Conservation (phyloP, 2,113 vertebrate genomes). For the Epinephelus fuscoguttatus region DNA sequence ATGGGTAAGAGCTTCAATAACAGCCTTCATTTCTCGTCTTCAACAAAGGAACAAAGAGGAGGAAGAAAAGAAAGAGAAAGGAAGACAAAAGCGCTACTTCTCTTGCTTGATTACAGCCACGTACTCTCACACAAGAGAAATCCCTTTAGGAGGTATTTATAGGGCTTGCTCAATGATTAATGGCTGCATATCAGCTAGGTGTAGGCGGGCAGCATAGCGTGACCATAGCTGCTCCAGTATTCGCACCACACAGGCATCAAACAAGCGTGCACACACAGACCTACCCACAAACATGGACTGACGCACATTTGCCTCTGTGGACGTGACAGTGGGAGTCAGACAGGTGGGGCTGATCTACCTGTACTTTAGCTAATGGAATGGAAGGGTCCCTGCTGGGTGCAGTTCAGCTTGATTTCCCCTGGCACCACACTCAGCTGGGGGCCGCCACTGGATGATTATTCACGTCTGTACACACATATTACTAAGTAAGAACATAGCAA, state of each 20-base stretch:
- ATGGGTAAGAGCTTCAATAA: constrained; percentile 29
- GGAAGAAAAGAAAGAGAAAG: constrained; percentile 12
- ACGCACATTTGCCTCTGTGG: constrained; percentile 28
- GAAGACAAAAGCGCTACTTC: constrained; percentile 37
- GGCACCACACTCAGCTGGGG: constrained; percentile 23
- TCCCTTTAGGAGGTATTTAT: constrained; percentile 50
- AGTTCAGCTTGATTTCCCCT: constrained; percentile 60
- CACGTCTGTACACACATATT: constrained; percentile 35
- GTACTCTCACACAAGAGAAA: constrained; percentile 32
- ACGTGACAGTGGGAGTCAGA: constrained; percentile 46
- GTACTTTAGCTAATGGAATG: constrained; percentile 71
- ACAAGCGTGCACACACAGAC: constrained; percentile 7
- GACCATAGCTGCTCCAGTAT: constrained; percentile 38
- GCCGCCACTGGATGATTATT: constrained; percentile 37
- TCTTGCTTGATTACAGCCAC: constrained; percentile 52
- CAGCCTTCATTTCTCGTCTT: constrained; percentile 45
- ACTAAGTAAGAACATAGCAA: constrained; percentile 20
- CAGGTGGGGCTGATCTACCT: constrained; percentile 49
- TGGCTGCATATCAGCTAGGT: constrained; percentile 52
- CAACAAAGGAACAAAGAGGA: constrained; percentile 27
- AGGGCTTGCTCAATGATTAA: constrained; percentile 65
- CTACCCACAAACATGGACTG: constrained; percentile 3
- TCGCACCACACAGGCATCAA: constrained; percentile 11
- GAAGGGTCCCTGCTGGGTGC: constrained; percentile 59
- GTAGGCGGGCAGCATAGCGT: constrained; percentile 38